Conservation (phyloP, 1,140 invertebrate species). For the Eueides isabella region DNA sequence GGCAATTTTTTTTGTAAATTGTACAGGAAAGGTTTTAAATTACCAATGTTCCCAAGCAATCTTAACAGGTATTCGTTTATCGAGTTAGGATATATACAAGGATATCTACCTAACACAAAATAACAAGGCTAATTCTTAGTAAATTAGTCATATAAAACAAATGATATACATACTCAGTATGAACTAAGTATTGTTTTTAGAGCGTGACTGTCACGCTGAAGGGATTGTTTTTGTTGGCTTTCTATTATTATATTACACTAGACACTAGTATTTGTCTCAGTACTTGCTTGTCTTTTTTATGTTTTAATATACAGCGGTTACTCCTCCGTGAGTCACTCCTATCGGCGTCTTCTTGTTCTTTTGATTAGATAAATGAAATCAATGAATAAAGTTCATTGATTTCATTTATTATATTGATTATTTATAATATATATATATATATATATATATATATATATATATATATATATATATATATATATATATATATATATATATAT, state of each 20-base stretch:
- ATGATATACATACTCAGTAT: neutral
- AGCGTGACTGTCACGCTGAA: slow-evolving; percentile 12
- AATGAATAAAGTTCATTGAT: too few species aligned
- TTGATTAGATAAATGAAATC: too few species aligned
- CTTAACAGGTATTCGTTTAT: neutral
- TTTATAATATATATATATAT: too few species aligned
- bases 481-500: too few species aligned
- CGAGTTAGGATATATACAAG: neutral
- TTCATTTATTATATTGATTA: too few species aligned
- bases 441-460: too few species aligned
- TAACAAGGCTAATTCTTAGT: neutral
- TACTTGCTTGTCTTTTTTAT: neutral
- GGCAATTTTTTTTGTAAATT: too few species aligned
- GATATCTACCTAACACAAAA: neutral
- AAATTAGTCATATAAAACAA: neutral
- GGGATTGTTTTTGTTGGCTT: slow-evolving; percentile 9
- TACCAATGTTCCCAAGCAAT: neutral
- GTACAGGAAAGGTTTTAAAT: too few species aligned
- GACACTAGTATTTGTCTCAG: neutral
- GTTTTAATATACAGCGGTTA: too few species aligned
- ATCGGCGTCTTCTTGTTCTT: too few species aligned
- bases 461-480: too few species aligned
- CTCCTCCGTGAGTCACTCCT: too few species aligned
- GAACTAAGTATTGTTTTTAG: neutral
- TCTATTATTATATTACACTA: slow-evolving; percentile 6